A percentile compares a stretch with the other conserved stretches of the same genome.
Conservation (phyloP, 2,113 vertebrate genomes). For the Ramphastos sulfuratus region DNA sequence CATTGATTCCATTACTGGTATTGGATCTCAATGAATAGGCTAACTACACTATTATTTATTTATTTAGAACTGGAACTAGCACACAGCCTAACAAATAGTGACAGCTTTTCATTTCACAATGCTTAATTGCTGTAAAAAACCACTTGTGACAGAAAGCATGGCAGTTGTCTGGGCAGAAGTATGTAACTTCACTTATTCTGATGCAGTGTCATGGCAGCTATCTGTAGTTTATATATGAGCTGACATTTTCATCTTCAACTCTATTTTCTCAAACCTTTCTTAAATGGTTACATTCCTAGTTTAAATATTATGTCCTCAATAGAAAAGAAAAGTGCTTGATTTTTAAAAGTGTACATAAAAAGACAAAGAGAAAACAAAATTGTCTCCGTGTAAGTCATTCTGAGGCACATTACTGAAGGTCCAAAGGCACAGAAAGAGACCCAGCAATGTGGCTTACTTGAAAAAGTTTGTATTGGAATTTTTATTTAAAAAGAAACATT, state of each 20-base stretch:
- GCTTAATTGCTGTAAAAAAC: background rate
- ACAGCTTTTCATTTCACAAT: background rate
- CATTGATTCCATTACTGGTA: background rate
- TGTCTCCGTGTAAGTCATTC: background rate
- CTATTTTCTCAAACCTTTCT: background rate
- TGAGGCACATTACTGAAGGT: background rate
- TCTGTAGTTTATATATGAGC: background rate
- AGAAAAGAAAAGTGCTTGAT: background rate
- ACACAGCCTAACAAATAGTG: background rate
- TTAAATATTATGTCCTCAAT: background rate
- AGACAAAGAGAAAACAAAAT: background rate
- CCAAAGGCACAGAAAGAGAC: background rate
- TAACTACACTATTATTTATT: background rate
- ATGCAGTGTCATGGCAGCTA: background rate
- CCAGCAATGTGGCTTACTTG: background rate
- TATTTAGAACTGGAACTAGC: background rate
- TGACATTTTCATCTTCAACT: background rate
- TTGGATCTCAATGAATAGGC: background rate
- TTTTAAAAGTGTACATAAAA: background rate
- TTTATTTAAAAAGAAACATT: background rate
- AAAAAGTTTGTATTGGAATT: background rate
- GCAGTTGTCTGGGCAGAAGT: background rate
- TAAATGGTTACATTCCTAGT: background rate
- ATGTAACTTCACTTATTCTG: background rate
- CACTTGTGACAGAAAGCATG: background rate